Conservation (phyloP, 2,888 invertebrate genomes). For the Drosophila nigricruria region DNA sequence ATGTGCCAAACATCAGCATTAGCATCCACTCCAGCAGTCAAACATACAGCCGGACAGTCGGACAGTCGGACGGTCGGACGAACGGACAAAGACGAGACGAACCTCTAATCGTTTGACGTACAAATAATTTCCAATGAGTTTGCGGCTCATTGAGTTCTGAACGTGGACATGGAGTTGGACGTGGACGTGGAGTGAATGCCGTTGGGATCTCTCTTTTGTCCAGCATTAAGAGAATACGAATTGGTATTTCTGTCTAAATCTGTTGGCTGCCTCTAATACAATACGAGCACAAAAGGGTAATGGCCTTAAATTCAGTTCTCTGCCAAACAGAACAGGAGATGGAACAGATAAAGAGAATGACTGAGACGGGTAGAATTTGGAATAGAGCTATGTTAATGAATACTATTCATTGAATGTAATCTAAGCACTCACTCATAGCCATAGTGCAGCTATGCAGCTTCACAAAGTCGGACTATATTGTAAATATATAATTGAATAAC, state of each 20-base stretch:
- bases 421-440: background rate
- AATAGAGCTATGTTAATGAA: background rate
- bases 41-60: constrained; percentile 16
- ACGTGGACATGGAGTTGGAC: constrained; percentile 54
- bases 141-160: constrained; percentile 76
- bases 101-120: constrained; percentile 74
- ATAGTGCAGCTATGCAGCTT: background rate
- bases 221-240: constrained; percentile 18
- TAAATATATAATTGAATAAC: background rate
- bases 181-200: constrained; percentile 11
- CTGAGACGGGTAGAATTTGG: background rate
- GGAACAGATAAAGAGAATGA: background rate
- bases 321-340: background rate
- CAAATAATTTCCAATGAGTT: constrained; percentile 80
- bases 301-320: constrained; percentile 16
- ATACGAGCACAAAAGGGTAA: constrained; percentile 15
- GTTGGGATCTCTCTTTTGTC: constrained; percentile 24
- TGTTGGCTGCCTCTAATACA: background rate
- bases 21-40: constrained; percentile 60
- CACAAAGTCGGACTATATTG: background rate
- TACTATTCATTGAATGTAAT: background rate
- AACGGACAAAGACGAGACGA: constrained; percentile 6
- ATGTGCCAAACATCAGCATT: constrained; percentile 75
- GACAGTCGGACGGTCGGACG: background rate
- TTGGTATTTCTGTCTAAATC: constrained; percentile 13